A percentile compares a stretch with the other conserved stretches of the same genome.
These are phyloP conservation scores for Tachyglossus aculeatus DNA, from an alignment of 2,797 vertebrate species.

Conservation along the genomic window DNA sequence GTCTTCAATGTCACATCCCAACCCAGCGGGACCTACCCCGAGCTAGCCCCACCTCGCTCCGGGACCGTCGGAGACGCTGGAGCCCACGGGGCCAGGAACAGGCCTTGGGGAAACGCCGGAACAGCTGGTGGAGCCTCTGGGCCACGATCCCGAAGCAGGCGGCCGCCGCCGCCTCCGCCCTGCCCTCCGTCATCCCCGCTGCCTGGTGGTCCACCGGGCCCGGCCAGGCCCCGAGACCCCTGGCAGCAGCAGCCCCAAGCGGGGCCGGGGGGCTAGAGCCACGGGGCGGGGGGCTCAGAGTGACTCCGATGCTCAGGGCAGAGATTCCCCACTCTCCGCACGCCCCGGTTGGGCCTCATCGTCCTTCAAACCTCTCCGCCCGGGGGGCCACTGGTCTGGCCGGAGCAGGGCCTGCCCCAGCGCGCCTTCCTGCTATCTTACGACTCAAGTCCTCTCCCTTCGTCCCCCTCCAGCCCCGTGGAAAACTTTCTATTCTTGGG, in stretches of 20 bases:
- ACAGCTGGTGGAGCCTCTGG: constrained; percentile 82
- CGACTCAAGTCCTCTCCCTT: constrained; percentile 38
- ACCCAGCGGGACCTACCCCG: constrained; percentile 87
- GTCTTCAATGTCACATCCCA: too few relatives aligned
- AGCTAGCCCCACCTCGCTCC: constrained; percentile 67
- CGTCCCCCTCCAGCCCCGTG: constrained; percentile 64
- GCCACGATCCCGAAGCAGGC: constrained; percentile 87
- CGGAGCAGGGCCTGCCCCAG: background rate
- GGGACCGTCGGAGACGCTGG: constrained; percentile 74
- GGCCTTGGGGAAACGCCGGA: constrained; percentile 85
- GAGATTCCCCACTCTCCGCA: background rate
- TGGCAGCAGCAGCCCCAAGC: background rate
- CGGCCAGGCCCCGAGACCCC: background rate
- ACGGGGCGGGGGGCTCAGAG: background rate
- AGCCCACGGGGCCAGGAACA: constrained; percentile 80
- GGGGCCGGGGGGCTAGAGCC: background rate
- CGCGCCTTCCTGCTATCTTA: constrained; percentile 47
- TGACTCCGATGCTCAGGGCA: background rate
- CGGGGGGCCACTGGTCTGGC: background rate
- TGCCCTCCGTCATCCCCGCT: constrained; percentile 64
- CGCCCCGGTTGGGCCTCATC: background rate
- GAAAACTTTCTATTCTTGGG: constrained; percentile 85
- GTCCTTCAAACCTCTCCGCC: background rate
- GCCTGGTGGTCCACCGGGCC: constrained; percentile 48
- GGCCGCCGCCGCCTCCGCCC: constrained; percentile 59